Evolutionary conservation across 2,888 invertebrate species (phyloP), one percentile per base, ranked within the genome.

Genomic region (Dorcus parallelipipedus): DNA sequence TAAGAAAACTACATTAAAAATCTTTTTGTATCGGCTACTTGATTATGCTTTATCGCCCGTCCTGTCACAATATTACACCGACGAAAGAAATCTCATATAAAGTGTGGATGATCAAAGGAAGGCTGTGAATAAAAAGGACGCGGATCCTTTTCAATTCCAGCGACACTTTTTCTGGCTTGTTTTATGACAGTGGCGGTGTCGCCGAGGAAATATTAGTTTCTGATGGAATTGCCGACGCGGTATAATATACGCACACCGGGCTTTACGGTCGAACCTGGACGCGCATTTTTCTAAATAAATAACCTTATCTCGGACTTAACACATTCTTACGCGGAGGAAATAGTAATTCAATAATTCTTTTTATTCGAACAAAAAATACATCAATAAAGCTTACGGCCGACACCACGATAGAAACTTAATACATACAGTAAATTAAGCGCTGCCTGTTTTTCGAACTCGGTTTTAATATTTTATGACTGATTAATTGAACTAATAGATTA

Each of bases 41-140:
- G 72, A 73, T 73, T 73, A 73, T 73, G 69, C 63, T 73, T 73
- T 73, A 73, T 73, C 71, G 63, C 70, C 69, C 61, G 60, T 66
- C 64, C 71, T 73, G 72, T 73, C 73, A 71, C 71, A 71, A 71
- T 71, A 70, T 69, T 70, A 69, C 69, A 64, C 68, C 71, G 71
- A 67, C 68, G 67, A 68, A 67, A 69, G 70, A 68, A 71, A 70
- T 68, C 68, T 58, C 58, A 61, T 58, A 63, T 61, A 59, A 64
- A 62, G 52, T 62, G 51, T 50, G 56, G 60, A 26, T 54, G 64
- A 55, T 58, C 64, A 62, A 52, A 47, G 38, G 26, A 62, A 54
- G 55, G 54, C 39, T 60, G 55, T 10, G 23, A 33, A 49, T 49
- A 56, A 42, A 51, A 56, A 52, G 51, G 40, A 38, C 42, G 40